Evolutionary conservation across 2,797 vertebrate genomes (phyloP), one percentile per base, ranked within the genome.

Genomic region (Trachurus trachurus): DNA sequence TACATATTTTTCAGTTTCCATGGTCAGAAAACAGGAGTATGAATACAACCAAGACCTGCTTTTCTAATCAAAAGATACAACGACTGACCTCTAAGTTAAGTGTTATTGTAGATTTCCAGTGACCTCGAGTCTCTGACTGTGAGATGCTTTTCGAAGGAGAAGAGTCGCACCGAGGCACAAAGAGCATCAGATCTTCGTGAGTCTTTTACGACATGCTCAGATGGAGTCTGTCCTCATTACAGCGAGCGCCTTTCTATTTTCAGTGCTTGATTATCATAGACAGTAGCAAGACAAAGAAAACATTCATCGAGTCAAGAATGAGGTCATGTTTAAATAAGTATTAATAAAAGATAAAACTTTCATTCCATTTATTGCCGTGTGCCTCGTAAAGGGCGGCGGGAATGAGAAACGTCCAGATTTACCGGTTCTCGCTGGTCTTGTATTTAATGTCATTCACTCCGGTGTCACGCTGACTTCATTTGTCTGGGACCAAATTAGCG

Each of bases 61-160:
- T 11, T 40, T 26, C 9, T 40, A 40, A 40, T 40, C 39, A 40
- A 39, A 39, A 40, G 10, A 40, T 40, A 40, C 39, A 40, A 40
- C 10, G 10, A 9, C 2, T 9, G 39, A 40, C 39, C 39, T 40
- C 10, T 9, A 40, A 40, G 84, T 59, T 13, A 15, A 65, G 54
- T 66, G 77, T 83, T 80, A 68, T 87, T 87, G 67, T 76, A 78
- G 79, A 47, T 59, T 26, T 26, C 26, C 68, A 76, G 63, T 66
- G 85, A 84, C 81, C 71, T 71, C 78, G 76, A 74, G 85, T 71
- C 78, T 72, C 12, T 29, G 56, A 21, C 67, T 17, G 44, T 15
- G 60, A 53, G 71, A n/a, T 54, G 71, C 52, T 79, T 9, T 58
- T 13, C 40, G 63, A 50, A 50, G 50, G 56, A 78, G 60, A 78